Percentiles rank a stretch among this genome's conserved stretches.
These are phyloP conservation scores for Patella caerulea DNA, from an alignment of 2,888 invertebrate genomes.

Conservation along the genomic window DNA sequence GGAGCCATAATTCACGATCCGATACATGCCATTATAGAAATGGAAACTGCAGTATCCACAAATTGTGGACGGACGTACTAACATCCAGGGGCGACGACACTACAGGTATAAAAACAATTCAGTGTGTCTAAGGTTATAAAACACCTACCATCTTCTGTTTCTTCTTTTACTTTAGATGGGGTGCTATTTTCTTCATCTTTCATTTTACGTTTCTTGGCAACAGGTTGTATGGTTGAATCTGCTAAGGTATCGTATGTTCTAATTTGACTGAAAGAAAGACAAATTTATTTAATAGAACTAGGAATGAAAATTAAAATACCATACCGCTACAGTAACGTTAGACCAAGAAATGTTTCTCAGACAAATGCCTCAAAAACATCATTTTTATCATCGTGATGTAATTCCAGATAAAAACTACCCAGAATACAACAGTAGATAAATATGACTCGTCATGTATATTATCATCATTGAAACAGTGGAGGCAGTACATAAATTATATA, in stretches of 20 bases:
- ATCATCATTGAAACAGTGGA: neutral
- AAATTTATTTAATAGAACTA: neutral
- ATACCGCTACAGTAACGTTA: neutral
- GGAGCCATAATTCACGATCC: neutral
- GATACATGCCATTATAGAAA: no score
- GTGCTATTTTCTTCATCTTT: conserved; percentile 20
- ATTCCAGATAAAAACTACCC: neutral
- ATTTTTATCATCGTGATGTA: neutral
- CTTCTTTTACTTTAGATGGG: conserved; percentile 34
- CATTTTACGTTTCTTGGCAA: conserved; percentile 59
- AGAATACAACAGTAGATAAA: conserved; percentile 15
- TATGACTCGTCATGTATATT: conserved; percentile 4
- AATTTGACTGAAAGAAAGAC: conserved; percentile 78
- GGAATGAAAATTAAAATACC: conserved; percentile 2
- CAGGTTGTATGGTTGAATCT: conserved; percentile 84
- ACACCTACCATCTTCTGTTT: conserved; percentile 22
- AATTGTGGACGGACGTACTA: no score
- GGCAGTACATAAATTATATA: no score
- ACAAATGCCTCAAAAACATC: conserved; percentile 14
- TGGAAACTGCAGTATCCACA: no score
- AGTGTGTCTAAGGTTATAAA: neutral
- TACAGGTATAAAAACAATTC: no score
- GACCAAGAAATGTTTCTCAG: neutral
- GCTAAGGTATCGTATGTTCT: conserved; percentile 84
- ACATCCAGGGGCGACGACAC: no score